Conservation (phyloP, 2,797 vertebrate species). For the Rallus crepitans region DNA sequence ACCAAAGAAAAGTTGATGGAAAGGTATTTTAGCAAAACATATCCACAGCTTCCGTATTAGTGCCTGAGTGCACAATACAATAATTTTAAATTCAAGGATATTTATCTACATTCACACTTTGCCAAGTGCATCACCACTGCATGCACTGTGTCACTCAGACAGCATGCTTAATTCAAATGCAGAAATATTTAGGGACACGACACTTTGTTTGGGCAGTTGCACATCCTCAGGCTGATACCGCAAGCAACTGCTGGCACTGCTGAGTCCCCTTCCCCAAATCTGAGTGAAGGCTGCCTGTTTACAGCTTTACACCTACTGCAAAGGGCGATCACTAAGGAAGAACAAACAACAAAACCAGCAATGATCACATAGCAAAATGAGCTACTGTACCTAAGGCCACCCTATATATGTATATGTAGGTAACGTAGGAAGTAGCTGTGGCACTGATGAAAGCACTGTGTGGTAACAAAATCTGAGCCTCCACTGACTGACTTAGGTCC, state of each 20-base stretch:
- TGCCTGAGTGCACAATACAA: background rate
- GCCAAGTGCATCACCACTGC: background rate
- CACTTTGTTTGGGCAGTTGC: background rate
- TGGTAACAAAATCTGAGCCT: background rate
- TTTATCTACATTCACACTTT: background rate
- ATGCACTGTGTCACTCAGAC: background rate
- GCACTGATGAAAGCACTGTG: background rate
- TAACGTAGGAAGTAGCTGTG: background rate
- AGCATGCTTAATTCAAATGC: background rate
- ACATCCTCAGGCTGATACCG: background rate
- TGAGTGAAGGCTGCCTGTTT: background rate
- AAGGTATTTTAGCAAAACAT: background rate
- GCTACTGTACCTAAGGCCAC: background rate
- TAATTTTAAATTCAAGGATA: background rate
- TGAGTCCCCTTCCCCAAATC: background rate
- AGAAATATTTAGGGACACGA: background rate
- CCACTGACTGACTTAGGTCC: background rate
- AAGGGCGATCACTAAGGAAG: background rate
- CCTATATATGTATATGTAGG: background rate
- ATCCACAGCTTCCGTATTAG: background rate
- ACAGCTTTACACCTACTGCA: background rate
- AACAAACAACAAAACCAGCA: background rate
- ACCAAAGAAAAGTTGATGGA: background rate
- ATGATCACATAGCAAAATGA: background rate
- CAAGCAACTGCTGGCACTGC: accelerated